These are phyloP conservation scores for Zenarchopterus dispar DNA, from an alignment of 2,797 vertebrate species.

Conservation along the genomic window DNA sequence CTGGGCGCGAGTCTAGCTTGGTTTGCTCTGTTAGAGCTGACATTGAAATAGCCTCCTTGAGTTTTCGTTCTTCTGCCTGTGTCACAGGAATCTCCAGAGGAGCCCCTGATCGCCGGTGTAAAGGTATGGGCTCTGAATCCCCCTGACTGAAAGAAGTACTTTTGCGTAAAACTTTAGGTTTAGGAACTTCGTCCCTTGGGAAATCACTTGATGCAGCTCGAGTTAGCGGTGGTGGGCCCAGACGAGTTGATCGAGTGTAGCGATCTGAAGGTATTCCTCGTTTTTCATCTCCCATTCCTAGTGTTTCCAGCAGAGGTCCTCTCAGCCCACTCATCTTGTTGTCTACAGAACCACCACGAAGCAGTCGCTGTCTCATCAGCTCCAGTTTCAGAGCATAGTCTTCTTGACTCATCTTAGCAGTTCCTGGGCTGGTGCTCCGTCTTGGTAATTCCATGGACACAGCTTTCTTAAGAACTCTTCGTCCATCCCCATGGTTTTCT, in stretches of 20 bases:
- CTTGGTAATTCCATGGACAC: constrained; percentile 86
- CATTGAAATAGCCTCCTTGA: constrained; percentile 95
- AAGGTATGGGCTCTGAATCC: constrained; percentile 89
- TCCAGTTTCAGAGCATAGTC: constrained; percentile 93
- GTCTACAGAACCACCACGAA: constrained; percentile 88
- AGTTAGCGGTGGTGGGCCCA: constrained; percentile 82
- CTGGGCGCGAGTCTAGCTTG: constrained; percentile 79
- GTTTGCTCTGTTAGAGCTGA: constrained; percentile 89
- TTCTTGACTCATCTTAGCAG: constrained; percentile 87
- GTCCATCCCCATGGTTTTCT: constrained; percentile 73
- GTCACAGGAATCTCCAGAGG: constrained; percentile 95
- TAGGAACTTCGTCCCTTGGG: constrained; percentile 83
- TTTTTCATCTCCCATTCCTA: constrained; percentile 88
- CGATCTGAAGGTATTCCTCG: constrained; percentile 71
- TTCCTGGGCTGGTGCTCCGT: constrained; percentile 87
- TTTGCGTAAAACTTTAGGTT: constrained; percentile 88
- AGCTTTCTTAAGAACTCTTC: constrained; percentile 88
- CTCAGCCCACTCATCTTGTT: constrained; percentile 95
- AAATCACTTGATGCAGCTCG: constrained; percentile 93
- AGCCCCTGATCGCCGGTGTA: constrained; percentile 91
- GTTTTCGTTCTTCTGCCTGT: constrained; percentile 84
- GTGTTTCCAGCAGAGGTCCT: constrained; percentile 93
- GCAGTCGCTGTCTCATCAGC: constrained; percentile 92
- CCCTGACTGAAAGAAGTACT: constrained; percentile 97
- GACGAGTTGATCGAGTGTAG: constrained; percentile 74